These are phyloP conservation scores for Columba janthina DNA, from an alignment of 2,113 vertebrate species.

Conservation along the genomic window DNA sequence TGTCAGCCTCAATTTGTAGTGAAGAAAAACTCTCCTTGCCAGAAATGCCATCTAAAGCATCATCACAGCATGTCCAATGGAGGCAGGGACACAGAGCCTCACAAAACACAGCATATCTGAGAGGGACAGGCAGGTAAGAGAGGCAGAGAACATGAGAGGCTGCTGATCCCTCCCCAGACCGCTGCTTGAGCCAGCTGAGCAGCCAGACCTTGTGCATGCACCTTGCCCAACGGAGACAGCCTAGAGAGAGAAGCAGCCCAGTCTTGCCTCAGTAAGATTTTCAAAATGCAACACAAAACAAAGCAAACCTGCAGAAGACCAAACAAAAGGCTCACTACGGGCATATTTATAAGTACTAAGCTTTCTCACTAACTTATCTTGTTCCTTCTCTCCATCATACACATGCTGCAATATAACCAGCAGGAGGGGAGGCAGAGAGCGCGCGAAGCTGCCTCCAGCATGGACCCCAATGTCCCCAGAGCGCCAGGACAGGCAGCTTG, in stretches of 20 bases:
- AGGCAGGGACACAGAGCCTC: background rate
- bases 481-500: background rate
- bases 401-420: background rate
- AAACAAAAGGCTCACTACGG: fast-evolving
- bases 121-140: background rate
- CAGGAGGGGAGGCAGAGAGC: background rate
- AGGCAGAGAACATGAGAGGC: background rate
- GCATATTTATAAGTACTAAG: background rate
- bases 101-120: fast-evolving
- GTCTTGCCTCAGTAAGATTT: background rate
- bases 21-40: background rate
- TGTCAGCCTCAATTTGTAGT: background rate
- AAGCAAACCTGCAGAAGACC: no score
- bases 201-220: fast-evolving
- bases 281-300: background rate
- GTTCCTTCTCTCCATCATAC: background rate
- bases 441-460: background rate
- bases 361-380: background rate
- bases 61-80: fast-evolving
- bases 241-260: background rate
- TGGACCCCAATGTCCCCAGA: fast-evolving
- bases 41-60: background rate
- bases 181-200: background rate
- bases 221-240: background rate
- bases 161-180: fast-evolving